phyloP scores from a whole-genome alignment of 2,888 invertebrate species.

The Latheticus oryzae region DNA sequence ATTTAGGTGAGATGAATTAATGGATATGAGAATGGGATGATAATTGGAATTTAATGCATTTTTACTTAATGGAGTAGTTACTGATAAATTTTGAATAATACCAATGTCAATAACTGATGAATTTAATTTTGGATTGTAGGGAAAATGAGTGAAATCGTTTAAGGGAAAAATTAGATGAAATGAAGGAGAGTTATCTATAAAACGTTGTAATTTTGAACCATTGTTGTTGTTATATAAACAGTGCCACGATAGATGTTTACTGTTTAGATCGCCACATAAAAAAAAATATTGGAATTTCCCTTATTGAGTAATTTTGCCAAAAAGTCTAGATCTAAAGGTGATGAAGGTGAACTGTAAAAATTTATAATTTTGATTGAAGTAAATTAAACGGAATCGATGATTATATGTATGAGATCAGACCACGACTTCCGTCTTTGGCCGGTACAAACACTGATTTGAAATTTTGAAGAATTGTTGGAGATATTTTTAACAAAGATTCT shows the following conservation, averaged over 20 bases:
- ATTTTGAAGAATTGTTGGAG: not conserved
- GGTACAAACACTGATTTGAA: not conserved
- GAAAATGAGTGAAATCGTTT: not conserved
- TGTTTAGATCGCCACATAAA: not conserved
- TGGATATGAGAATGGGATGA: not conserved
- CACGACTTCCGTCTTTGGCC: not conserved
- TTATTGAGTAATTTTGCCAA: not conserved
- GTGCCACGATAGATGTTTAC: not conserved
- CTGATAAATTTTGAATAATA: not conserved
- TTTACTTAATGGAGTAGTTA: not conserved
- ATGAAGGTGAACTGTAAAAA: not conserved
- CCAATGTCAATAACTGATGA: not conserved
- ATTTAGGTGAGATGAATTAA: not conserved
- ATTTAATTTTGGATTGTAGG: not conserved
- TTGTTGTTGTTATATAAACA: not conserved
- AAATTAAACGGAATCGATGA: not conserved
- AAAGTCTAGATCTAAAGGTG: not conserved
- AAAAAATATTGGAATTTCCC: not conserved
- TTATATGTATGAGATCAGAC: slow-evolving; percentile 4
- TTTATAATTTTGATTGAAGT: slow-evolving; percentile 2
- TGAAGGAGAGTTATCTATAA: too few species aligned
- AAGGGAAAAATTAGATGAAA: too few species aligned
- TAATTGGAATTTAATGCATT: not conserved
- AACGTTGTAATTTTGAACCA: too few species aligned
- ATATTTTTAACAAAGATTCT: not conserved